phyloP scores from a whole-genome alignment of 2,888 invertebrate species.

The Timema cristinae region DNA sequence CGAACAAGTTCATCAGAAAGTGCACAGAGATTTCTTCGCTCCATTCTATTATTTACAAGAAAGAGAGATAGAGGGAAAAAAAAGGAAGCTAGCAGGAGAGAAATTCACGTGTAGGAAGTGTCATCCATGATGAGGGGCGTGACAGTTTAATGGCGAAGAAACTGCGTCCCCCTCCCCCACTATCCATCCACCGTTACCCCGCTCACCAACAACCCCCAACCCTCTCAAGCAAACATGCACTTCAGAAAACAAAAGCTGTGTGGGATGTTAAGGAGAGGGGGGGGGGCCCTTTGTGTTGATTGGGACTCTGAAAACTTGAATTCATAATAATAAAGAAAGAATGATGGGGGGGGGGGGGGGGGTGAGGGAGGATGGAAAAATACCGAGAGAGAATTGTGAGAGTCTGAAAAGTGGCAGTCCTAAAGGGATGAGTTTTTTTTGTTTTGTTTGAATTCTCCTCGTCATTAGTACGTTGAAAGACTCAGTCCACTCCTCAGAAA shows the following conservation, averaged over 20 bases:
- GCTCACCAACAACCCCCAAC: neutral
- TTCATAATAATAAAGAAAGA: slow-evolving; percentile 13
- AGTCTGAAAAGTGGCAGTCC: slow-evolving; percentile 7
- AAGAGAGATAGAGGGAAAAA: no score
- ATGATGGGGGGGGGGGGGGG: neutral
- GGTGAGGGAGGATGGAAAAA: neutral
- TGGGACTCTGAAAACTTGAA: slow-evolving; percentile 14
- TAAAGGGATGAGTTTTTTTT: slow-evolving; percentile 8
- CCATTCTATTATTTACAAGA: no score
- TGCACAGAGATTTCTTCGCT: no score
- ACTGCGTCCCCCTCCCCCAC: neutral
- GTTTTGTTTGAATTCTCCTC: no score
- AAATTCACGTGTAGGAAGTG: no score
- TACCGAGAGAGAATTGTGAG: slow-evolving; percentile 5
- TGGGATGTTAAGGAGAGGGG: neutral
- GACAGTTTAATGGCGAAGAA: slow-evolving; percentile 16
- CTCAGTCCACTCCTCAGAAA: no score
- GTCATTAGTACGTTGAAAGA: no score
- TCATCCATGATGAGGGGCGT: neutral
- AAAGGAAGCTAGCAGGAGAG: no score
- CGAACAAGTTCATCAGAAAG: no score
- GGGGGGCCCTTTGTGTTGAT: slow-evolving; percentile 14
- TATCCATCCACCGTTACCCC: neutral
- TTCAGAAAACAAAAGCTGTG: slow-evolving; percentile 15
- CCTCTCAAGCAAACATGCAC: neutral